A percentile compares a stretch with the other conserved stretches of the same genome.
phyloP scores from a whole-genome alignment of 2,888 invertebrate species.

The Heliconius sara region DNA sequence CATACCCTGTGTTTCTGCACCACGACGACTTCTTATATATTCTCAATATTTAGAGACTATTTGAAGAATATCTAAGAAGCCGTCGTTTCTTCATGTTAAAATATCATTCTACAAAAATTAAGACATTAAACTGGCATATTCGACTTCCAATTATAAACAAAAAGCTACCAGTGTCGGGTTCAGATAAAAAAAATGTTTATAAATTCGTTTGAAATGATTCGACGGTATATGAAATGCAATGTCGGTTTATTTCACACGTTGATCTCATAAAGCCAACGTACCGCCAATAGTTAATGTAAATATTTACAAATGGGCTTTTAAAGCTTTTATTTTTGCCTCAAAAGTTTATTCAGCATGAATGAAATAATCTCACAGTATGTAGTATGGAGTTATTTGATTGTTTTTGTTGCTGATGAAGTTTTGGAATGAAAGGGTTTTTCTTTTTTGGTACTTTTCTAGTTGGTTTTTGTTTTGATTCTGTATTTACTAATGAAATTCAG shows the following conservation, averaged over 20 bases:
- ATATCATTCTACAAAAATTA: neutral
- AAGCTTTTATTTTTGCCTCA: constrained; percentile 13
- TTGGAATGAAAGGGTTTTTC: neutral
- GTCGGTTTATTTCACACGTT: neutral
- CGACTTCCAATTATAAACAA: neutral
- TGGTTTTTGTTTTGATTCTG: neutral
- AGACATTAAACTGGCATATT: neutral
- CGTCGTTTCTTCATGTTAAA: neutral
- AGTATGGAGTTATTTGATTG: neutral
- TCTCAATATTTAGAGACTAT: no score
- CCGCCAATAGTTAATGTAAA: constrained; percentile 17
- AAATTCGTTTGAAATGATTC: constrained; percentile 4
- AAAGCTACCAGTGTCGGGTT: neutral
- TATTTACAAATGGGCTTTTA: constrained; percentile 20
- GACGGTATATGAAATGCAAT: constrained; percentile 10
- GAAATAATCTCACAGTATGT: constrained; percentile 15
- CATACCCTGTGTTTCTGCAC: no score
- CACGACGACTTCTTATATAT: no score
- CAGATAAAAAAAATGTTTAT: constrained; percentile 9
- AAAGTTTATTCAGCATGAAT: constrained; percentile 22
- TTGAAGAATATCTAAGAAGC: no score
- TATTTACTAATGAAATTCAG: neutral
- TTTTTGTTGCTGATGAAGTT: neutral
- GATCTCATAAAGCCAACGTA: neutral
- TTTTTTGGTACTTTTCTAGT: neutral